Conservation (phyloP, 2,797 vertebrate genomes). For the Dromococcyx pavoninus region DNA sequence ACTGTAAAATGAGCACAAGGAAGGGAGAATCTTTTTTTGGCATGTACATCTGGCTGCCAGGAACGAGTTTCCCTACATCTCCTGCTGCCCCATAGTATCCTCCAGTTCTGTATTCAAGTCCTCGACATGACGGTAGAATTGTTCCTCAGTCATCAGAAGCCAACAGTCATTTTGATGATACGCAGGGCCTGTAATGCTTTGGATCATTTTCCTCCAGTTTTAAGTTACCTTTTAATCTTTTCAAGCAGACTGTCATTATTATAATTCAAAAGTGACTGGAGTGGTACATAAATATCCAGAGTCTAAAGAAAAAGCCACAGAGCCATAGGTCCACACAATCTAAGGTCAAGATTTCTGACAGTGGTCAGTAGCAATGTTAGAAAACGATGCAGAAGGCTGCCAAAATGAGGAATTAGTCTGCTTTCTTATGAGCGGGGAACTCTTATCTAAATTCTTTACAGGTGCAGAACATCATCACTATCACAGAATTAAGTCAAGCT, state of each 20-base stretch:
- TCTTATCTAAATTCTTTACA: neutral
- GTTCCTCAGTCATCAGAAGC: neutral
- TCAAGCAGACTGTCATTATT: neutral
- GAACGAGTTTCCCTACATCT: neutral
- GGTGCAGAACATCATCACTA: accelerated
- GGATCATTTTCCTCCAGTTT: neutral
- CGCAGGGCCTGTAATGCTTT: neutral
- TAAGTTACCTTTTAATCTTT: neutral
- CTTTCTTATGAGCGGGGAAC: neutral
- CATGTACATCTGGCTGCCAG: neutral
- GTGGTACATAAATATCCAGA: neutral
- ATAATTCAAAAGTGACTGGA: neutral
- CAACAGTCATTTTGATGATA: neutral
- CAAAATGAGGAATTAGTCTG: neutral
- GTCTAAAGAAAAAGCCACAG: neutral
- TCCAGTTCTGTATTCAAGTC: neutral
- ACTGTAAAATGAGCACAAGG: neutral
- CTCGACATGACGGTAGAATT: neutral
- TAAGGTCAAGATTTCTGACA: neutral
- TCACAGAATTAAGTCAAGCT: neutral
- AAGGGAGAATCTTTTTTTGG: neutral
- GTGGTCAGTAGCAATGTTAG: neutral
- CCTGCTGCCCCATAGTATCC: neutral
- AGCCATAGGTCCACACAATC: neutral
- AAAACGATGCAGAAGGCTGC: neutral